Conservation (phyloP, 2,888 invertebrate genomes). For the Eulithis prunata region DNA sequence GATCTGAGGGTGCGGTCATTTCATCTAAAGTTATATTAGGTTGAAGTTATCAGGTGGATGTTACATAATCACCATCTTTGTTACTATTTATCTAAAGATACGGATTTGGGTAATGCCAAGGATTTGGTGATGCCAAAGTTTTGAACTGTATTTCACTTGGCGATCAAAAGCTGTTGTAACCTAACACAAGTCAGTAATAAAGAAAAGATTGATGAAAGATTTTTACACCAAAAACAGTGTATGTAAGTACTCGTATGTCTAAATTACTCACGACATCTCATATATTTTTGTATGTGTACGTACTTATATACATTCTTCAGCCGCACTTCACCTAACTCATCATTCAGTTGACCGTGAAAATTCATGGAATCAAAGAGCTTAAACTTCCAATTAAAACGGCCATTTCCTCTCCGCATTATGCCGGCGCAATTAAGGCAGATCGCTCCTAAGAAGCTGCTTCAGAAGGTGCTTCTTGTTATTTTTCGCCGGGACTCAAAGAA, state of each 20-base stretch:
- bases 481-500: conserved; percentile 53
- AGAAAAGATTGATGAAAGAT: no score
- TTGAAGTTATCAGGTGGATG: conserved; percentile 7
- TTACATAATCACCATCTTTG: not conserved
- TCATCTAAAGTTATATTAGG: conserved; percentile 18
- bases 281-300: no score
- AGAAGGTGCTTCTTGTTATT: conserved; percentile 79
- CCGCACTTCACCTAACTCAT: not conserved
- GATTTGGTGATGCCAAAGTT: no score
- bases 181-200: no score
- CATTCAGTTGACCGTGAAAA: conserved; percentile 15
- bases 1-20: conserved; percentile 22
- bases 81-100: no score
- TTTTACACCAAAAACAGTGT: no score
- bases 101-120: no score
- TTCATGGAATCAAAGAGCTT: conserved; percentile 26
- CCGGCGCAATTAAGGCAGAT: conserved; percentile 68
- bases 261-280: no score
- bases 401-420: conserved; percentile 35
- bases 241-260: no score
- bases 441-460: conserved; percentile 75
- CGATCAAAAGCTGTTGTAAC: no score
- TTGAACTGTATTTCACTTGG: no score
- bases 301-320: not conserved
- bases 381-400: conserved; percentile 36